Percentiles rank a stretch among this genome's conserved stretches.
These are phyloP conservation scores for Pteropus alecto DNA, from an alignment of 2,113 vertebrate species.

Conservation along the genomic window DNA sequence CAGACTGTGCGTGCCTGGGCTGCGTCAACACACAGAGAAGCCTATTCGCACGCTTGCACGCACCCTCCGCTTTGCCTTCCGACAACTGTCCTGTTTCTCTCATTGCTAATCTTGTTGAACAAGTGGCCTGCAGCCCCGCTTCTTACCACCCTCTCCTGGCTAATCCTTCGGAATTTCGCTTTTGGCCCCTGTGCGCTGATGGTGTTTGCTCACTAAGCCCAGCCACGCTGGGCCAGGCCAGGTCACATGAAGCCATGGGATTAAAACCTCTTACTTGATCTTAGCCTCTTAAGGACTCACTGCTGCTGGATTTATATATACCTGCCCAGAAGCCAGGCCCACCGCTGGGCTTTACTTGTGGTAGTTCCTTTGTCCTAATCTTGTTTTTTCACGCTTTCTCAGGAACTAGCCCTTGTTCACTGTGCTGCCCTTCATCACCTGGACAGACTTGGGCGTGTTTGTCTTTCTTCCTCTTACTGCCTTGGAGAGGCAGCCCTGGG, in stretches of 20 bases:
- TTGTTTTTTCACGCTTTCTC: background rate
- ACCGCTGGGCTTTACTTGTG: background rate
- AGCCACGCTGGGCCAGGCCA: background rate
- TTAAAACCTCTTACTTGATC: slow-evolving; percentile 41
- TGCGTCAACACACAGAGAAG: background rate
- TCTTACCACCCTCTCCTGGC: slow-evolving; percentile 54
- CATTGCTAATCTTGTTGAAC: background rate
- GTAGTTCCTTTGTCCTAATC: background rate
- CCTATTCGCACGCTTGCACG: rapidly evolving
- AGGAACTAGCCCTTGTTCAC: background rate
- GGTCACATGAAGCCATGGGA: background rate
- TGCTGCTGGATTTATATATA: background rate
- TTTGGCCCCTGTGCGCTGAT: background rate
- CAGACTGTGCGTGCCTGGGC: background rate
- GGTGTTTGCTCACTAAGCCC: background rate
- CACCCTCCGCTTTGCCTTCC: background rate
- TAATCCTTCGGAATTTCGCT: slow-evolving; percentile 46
- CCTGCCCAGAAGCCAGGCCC: background rate
- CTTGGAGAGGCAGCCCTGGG: background rate
- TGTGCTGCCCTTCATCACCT: rapidly evolving
- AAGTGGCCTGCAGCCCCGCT: background rate
- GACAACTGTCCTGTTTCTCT: background rate
- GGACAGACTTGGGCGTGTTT: rapidly evolving
- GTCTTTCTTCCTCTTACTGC: background rate
- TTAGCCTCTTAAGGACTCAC: background rate